Conservation (phyloP, 30 jellyfish, hydroid and myxozoan species). For the Cassiopea xamachana region DNA sequence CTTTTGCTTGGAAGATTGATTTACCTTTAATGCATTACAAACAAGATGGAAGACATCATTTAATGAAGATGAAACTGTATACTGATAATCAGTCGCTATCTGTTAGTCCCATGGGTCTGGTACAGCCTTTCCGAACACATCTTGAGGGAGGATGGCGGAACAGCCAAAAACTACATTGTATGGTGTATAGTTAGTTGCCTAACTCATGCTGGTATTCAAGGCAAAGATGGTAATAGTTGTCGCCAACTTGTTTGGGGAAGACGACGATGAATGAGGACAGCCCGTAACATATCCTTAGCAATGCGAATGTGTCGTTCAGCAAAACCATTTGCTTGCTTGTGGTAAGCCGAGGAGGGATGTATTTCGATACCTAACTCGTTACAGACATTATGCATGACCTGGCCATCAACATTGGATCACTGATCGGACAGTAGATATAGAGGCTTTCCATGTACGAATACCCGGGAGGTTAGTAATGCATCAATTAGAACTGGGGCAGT, state of each 20-base stretch:
- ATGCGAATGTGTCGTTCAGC: constrained; percentile 33
- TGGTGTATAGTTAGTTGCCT: constrained; percentile 20
- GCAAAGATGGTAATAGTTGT: constrained; percentile 25
- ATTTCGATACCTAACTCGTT: not conserved
- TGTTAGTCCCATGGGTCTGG: constrained; percentile 46
- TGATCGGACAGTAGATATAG: constrained; percentile 18
- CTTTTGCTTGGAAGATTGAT: constrained; percentile 42
- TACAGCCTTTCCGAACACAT: constrained; percentile 21
- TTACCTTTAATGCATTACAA: constrained; percentile 41
- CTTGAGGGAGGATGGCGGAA: constrained; percentile 71
- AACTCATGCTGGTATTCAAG: constrained; percentile 12
- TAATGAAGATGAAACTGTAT: constrained; percentile 41
- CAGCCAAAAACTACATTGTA: constrained; percentile 65
- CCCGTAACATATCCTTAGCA: constrained; percentile 19
- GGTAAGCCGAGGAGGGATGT: constrained; percentile 27
- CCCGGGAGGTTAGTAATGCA: not conserved
- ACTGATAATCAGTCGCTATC: constrained; percentile 5
- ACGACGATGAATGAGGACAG: constrained; percentile 14
- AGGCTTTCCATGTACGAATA: constrained; percentile 10
- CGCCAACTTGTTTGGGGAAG: constrained; percentile 40
- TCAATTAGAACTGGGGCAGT: constrained; percentile 5
- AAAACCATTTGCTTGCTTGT: constrained; percentile 44
- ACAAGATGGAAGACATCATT: constrained; percentile 28
- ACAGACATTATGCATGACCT: constrained; percentile 16
- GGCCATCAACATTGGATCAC: constrained; percentile 33